phyloP scores from a whole-genome alignment of 2,888 invertebrate species.

The Ormyrus thymus region DNA sequence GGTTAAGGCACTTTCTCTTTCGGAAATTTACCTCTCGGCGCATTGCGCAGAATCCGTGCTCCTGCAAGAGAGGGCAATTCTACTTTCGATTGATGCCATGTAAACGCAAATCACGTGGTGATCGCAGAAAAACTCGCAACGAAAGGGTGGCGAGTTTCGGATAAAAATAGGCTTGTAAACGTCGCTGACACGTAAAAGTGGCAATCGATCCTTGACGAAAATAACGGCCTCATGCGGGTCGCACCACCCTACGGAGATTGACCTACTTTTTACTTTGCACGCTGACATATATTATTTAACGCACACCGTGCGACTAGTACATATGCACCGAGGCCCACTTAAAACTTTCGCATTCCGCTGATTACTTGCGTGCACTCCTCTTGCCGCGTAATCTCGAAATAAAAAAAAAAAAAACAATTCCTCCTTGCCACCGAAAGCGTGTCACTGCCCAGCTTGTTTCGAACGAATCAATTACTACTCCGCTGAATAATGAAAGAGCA shows the following conservation, averaged over 20 bases:
- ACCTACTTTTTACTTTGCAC: slow-evolving; percentile 17
- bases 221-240: background rate
- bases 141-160: background rate
- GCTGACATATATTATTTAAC: background rate
- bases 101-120: slow-evolving; percentile 19
- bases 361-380: too few relatives aligned
- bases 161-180: too few relatives aligned
- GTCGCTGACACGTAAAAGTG: too few relatives aligned
- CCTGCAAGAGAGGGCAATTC: background rate
- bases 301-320: too few relatives aligned
- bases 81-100: slow-evolving; percentile 21
- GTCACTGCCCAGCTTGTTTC: too few relatives aligned
- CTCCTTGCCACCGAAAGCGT: too few relatives aligned
- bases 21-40: background rate
- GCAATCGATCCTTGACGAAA: slow-evolving; percentile 26
- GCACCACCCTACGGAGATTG: background rate
- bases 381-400: too few relatives aligned
- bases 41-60: slow-evolving; percentile 40
- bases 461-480: too few relatives aligned
- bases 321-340: too few relatives aligned
- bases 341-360: too few relatives aligned
- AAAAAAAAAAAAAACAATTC: too few relatives aligned
- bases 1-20: slow-evolving; percentile 22
- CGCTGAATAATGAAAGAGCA: background rate
- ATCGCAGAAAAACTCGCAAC: background rate